Conservation (phyloP, 2,797 vertebrate genomes). For the Fistularia commersonii region DNA sequence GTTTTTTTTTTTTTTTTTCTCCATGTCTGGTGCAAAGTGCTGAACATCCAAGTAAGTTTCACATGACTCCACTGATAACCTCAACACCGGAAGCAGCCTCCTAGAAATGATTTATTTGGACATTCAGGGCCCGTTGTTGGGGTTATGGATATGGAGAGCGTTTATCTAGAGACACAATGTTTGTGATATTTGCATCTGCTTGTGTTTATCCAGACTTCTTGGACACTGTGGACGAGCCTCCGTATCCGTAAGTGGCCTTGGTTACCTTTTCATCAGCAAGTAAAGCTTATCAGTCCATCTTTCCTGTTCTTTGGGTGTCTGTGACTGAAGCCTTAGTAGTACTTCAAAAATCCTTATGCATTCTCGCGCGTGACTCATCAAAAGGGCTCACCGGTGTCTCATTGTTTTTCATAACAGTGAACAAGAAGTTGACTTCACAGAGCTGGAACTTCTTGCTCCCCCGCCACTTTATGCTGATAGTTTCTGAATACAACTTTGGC, state of each 20-base stretch:
- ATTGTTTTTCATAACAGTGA: constrained; percentile 51
- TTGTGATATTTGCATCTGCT: constrained; percentile 25
- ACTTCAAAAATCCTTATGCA: too few relatives aligned
- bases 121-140: constrained; percentile 9
- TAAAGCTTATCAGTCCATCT: too few relatives aligned
- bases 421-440: constrained; percentile 67
- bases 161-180: constrained; percentile 31
- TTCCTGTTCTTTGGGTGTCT: too few relatives aligned
- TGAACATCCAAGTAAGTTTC: constrained; percentile 63
- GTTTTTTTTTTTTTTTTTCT: not conserved
- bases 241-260: constrained; percentile 68
- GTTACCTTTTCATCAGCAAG: too few relatives aligned
- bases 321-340: too few relatives aligned
- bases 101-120: constrained; percentile 13
- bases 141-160: constrained; percentile 17
- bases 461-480: constrained; percentile 71
- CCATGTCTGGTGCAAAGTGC: constrained; percentile 32
- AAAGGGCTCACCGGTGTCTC: constrained; percentile 4
- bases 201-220: constrained; percentile 55
- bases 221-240: constrained; percentile 61
- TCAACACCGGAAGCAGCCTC: constrained; percentile 11
- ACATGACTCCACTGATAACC: constrained; percentile 28
- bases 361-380: too few relatives aligned
- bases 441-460: constrained; percentile 69
- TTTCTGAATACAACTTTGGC: constrained; percentile 35